Percentiles rank a stretch among this genome's conserved stretches.
Evolutionary conservation across 2,888 invertebrate species (phyloP).

Genomic region (Boloria selene): DNA sequence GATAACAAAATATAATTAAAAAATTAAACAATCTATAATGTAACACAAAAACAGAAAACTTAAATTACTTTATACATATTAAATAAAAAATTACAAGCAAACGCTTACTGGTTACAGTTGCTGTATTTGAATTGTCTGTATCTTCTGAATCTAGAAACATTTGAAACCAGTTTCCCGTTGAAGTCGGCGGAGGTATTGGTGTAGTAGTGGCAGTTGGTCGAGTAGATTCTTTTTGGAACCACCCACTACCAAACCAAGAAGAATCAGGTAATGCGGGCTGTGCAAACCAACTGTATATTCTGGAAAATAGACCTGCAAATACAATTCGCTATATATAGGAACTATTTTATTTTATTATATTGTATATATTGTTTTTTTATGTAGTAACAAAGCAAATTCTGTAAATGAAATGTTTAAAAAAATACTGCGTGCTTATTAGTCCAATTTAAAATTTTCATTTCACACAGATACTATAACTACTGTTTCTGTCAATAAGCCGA

Average conservation of each 20-base stretch:
- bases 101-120: constrained; percentile 47
- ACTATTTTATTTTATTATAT: background rate
- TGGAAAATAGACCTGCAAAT: constrained; percentile 62
- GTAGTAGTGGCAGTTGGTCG: constrained; percentile 50
- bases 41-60: too few relatives aligned
- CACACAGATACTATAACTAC: too few relatives aligned
- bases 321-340: background rate
- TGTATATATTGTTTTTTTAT: too few relatives aligned
- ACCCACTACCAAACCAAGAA: constrained; percentile 75
- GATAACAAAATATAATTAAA: background rate
- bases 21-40: too few relatives aligned
- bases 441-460: too few relatives aligned
- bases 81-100: too few relatives aligned
- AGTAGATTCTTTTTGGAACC: constrained; percentile 63
- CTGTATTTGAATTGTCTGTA: constrained; percentile 56
- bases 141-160: constrained; percentile 69
- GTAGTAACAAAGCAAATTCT: background rate
- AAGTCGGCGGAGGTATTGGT: constrained; percentile 54
- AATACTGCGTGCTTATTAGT: too few relatives aligned
- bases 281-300: constrained; percentile 65
- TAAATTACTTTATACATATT: too few relatives aligned
- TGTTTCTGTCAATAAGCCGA: too few relatives aligned
- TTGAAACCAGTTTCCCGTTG: constrained; percentile 69
- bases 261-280: constrained; percentile 56
- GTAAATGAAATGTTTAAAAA: background rate